Evolutionary conservation across 2,113 vertebrate species (phyloP).

Genomic region (Atrichornis clamosus): DNA sequence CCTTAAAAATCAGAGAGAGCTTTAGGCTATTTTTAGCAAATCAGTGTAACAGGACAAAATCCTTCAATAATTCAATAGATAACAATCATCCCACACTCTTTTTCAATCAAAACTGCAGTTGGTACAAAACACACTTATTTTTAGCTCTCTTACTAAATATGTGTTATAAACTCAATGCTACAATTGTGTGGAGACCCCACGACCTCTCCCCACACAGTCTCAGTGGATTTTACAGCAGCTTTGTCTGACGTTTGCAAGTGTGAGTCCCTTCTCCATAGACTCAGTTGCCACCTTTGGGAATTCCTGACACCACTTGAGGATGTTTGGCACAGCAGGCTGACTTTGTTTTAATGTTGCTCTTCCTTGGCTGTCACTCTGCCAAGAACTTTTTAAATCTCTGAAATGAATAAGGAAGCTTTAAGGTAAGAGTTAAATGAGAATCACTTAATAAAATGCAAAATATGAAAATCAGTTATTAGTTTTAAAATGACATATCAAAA

Average conservation of each 20-base stretch:
- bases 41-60: neutral
- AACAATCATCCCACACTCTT: neutral
- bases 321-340: neutral
- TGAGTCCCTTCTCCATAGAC: neutral
- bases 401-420: neutral
- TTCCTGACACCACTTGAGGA: neutral
- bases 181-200: neutral
- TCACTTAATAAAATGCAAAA: neutral
- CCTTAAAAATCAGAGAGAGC: neutral
- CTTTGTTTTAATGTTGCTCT: neutral
- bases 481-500: neutral
- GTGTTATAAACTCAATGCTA: neutral
- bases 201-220: neutral
- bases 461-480: neutral
- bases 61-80: neutral
- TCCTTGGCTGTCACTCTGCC: neutral
- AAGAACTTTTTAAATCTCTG: neutral
- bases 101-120: neutral
- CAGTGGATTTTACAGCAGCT: neutral
- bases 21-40: slow-evolving; percentile 24
- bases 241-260: neutral
- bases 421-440: neutral
- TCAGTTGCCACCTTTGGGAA: neutral
- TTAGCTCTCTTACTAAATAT: neutral
- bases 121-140: neutral